phyloP scores from a whole-genome alignment of 2,797 vertebrate species.

The Miichthys miiuy region DNA sequence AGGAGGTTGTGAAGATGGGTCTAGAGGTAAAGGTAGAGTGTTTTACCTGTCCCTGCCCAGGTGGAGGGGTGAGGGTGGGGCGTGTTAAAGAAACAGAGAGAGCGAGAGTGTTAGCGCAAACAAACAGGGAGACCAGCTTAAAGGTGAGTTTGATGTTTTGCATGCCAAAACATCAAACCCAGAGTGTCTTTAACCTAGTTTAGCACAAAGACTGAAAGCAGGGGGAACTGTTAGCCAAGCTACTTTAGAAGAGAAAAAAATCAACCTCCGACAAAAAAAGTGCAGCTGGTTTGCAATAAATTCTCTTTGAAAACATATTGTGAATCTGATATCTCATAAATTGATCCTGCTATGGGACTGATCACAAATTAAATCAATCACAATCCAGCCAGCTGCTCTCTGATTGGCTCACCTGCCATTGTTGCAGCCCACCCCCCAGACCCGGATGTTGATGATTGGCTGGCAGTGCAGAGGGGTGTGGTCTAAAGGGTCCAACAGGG shows the following conservation, averaged over 20 bases:
- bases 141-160: conserved; percentile 30
- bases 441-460: conserved; percentile 95
- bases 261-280: too few species aligned
- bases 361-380: neutral
- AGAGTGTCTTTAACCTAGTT: conserved; percentile 9
- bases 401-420: conserved; percentile 91
- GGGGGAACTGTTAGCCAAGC: neutral
- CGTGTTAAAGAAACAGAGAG: conserved; percentile 75
- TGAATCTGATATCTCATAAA: neutral
- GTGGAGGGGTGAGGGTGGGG: conserved; percentile 59
- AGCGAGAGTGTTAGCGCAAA: conserved; percentile 61
- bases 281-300: too few species aligned
- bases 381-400: neutral
- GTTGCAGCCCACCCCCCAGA: conserved; percentile 98
- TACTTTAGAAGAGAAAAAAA: too few species aligned
- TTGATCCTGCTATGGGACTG: neutral
- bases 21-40: conserved; percentile 51
- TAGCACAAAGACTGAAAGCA: conserved; percentile 13
- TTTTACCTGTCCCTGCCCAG: conserved; percentile 94
- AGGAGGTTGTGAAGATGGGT: conserved; percentile 12
- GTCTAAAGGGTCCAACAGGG: conserved; percentile 92
- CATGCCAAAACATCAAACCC: conserved; percentile 12
- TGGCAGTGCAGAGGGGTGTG: conserved; percentile 93
- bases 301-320: too few species aligned
- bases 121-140: conserved; percentile 16